These are phyloP conservation scores for Drosophila pruinosa DNA, from an alignment of 1,140 invertebrate genomes.

Conservation along the genomic window DNA sequence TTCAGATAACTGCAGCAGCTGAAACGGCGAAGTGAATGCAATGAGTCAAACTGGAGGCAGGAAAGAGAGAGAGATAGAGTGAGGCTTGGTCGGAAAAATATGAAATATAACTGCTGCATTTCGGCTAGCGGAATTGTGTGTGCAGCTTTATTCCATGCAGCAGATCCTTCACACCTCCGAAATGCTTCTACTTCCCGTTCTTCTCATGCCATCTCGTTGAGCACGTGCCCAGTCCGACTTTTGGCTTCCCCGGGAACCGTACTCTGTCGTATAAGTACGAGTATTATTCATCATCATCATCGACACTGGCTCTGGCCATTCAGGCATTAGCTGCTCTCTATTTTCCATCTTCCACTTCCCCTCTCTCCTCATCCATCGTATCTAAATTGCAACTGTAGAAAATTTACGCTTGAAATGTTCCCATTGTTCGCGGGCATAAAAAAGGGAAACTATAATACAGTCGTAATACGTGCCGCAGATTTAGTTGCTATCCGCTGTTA, in stretches of 20 bases:
- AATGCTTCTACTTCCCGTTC: not conserved
- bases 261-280: not conserved
- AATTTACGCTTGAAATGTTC: slow-evolving; percentile 65
- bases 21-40: slow-evolving; percentile 53
- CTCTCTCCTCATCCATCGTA: not conserved
- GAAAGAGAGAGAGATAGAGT: slow-evolving; percentile 1
- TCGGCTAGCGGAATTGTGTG: slow-evolving; percentile 34
- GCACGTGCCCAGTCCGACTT: slow-evolving; percentile 56
- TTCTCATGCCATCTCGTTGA: not conserved
- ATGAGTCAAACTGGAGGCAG: slow-evolving; percentile 51
- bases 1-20: slow-evolving; percentile 67
- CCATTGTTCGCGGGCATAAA: slow-evolving; percentile 52
- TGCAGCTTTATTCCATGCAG: slow-evolving; percentile 47
- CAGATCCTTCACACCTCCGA: not conserved
- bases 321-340: slow-evolving; percentile 51
- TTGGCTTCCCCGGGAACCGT: not conserved
- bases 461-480: slow-evolving; percentile 68
- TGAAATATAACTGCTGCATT: slow-evolving; percentile 77
- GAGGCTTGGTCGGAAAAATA: slow-evolving; percentile 36
- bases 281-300: slow-evolving; percentile 74
- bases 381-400: slow-evolving; percentile 52
- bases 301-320: slow-evolving; percentile 47
- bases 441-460: slow-evolving; percentile 57
- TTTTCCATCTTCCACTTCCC: not conserved
- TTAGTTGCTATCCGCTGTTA: slow-evolving; percentile 51